These are phyloP conservation scores for Eristalis pertinax DNA, from an alignment of 2,888 invertebrate genomes.

Conservation along the genomic window DNA sequence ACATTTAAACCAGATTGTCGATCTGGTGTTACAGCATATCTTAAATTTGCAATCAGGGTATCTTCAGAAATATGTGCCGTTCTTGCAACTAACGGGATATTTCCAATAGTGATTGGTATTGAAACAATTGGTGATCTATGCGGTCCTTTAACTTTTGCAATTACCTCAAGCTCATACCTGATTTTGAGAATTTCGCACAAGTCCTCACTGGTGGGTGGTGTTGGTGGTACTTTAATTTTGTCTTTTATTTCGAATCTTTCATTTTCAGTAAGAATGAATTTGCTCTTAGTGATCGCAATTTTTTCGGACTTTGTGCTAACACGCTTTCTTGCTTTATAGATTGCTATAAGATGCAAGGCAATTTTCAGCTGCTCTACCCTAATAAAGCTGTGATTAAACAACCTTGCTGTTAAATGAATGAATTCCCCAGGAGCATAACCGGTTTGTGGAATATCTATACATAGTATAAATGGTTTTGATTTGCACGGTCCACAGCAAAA, in stretches of 20 bases:
- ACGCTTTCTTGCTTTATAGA: conserved; percentile 73
- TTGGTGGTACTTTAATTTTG: conserved; percentile 77
- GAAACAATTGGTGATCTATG: conserved; percentile 76
- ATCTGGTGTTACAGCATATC: background rate
- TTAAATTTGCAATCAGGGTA: conserved; percentile 30
- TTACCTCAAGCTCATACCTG: conserved; percentile 78
- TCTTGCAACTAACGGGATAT: conserved; percentile 74
- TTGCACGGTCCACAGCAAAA: conserved; percentile 79
- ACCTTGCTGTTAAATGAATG: conserved; percentile 80
- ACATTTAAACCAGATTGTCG: background rate
- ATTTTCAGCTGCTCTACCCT: conserved; percentile 76
- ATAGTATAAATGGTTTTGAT: conserved; percentile 77
- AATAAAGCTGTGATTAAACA: conserved; percentile 83
- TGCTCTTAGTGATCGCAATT: conserved; percentile 74
- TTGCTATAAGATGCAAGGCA: conserved; percentile 76
- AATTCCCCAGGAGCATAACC: conserved; percentile 80
- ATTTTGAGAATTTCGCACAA: conserved; percentile 78
- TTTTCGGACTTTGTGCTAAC: conserved; percentile 75
- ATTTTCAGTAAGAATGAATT: conserved; percentile 75
- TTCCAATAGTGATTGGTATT: conserved; percentile 80
- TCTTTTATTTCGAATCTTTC: conserved; percentile 75
- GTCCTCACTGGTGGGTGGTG: conserved; percentile 79
- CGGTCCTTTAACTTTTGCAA: conserved; percentile 75
- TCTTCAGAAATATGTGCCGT: conserved; percentile 22
- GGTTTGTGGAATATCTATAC: conserved; percentile 77